A percentile compares a stretch with the other conserved stretches of the same genome.
Evolutionary conservation across 2,888 invertebrate species (phyloP).

Genomic region (Diarsia dahlii): DNA sequence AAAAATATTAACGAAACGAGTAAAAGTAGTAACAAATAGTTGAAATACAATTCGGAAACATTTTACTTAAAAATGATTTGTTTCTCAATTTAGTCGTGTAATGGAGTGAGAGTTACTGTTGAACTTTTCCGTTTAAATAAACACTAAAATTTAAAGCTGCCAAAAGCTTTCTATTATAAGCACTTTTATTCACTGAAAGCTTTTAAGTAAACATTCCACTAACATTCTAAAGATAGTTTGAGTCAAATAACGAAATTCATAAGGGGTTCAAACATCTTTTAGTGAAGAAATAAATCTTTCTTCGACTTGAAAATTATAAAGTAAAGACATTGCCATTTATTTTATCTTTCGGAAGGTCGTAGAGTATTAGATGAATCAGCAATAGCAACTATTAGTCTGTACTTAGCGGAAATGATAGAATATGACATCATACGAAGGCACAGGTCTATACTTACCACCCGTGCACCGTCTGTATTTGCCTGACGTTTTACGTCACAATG

Average conservation of each 20-base stretch:
- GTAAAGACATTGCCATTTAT: neutral
- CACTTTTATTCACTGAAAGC: slow-evolving; percentile 32
- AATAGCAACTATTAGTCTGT: neutral
- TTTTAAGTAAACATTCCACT: slow-evolving; percentile 23
- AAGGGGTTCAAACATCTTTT: neutral
- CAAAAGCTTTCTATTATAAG: slow-evolving; percentile 30
- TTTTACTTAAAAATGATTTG: slow-evolving; percentile 5
- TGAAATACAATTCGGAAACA: neutral
- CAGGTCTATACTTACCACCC: slow-evolving; percentile 4
- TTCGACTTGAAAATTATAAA: slow-evolving; percentile 2
- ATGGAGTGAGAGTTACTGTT: slow-evolving; percentile 26
- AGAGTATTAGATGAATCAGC: slow-evolving; percentile 5
- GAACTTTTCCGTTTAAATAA: slow-evolving; percentile 45
- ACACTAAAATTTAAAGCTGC: slow-evolving; percentile 37
- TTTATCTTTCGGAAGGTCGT: neutral
- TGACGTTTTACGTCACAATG: slow-evolving; percentile 22
- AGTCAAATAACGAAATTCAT: slow-evolving; percentile 10
- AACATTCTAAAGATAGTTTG: slow-evolving; percentile 28
- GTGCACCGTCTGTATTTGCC: slow-evolving; percentile 23
- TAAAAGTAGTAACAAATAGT: slow-evolving; percentile 5
- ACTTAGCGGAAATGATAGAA: slow-evolving; percentile 11
- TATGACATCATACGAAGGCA: slow-evolving; percentile 29
- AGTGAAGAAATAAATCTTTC: slow-evolving; percentile 5
- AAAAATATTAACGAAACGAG: neutral
- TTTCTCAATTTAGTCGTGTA: slow-evolving; percentile 19